These are phyloP conservation scores for Sphaerophoria taeniata DNA, from an alignment of 2,888 invertebrate species.

Conservation along the genomic window DNA sequence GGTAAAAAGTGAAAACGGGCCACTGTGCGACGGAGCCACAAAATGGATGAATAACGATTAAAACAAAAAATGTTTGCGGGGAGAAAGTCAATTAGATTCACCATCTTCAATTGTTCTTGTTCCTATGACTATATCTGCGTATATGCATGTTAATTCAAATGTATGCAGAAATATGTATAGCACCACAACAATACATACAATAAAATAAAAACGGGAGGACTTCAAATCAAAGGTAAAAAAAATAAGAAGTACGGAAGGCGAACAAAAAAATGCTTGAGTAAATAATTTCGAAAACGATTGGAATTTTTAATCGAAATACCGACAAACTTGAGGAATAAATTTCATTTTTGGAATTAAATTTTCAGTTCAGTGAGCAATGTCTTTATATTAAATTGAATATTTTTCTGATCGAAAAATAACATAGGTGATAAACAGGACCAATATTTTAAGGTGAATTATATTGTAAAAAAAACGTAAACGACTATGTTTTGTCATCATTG, in stretches of 20 bases:
- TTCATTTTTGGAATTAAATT: constrained; percentile 66
- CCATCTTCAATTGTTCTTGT: constrained; percentile 42
- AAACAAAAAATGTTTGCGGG: constrained; percentile 62
- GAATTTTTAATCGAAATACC: constrained; percentile 74
- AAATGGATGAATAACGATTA: constrained; percentile 24
- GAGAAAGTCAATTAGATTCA: constrained; percentile 74
- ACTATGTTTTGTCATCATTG: too few relatives aligned
- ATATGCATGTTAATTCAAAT: too few relatives aligned
- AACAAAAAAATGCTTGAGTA: constrained; percentile 59
- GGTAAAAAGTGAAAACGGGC: constrained; percentile 63
- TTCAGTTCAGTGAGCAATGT: constrained; percentile 25
- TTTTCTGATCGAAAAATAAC: background rate
- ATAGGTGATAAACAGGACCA: too few relatives aligned
- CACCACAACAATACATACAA: background rate
- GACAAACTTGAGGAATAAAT: constrained; percentile 64
- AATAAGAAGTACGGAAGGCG: constrained; percentile 46
- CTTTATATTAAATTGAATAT: constrained; percentile 16
- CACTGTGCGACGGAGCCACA: constrained; percentile 44
- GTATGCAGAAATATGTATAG: too few relatives aligned
- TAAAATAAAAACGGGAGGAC: constrained; percentile 6
- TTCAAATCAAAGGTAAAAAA: constrained; percentile 36
- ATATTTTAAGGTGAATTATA: too few relatives aligned
- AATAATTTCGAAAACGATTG: constrained; percentile 71
- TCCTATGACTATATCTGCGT: too few relatives aligned
- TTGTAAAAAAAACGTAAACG: too few relatives aligned